Evolutionary conservation across 2,113 vertebrate genomes (phyloP).

Genomic region (Rousettus leschenaultii): DNA sequence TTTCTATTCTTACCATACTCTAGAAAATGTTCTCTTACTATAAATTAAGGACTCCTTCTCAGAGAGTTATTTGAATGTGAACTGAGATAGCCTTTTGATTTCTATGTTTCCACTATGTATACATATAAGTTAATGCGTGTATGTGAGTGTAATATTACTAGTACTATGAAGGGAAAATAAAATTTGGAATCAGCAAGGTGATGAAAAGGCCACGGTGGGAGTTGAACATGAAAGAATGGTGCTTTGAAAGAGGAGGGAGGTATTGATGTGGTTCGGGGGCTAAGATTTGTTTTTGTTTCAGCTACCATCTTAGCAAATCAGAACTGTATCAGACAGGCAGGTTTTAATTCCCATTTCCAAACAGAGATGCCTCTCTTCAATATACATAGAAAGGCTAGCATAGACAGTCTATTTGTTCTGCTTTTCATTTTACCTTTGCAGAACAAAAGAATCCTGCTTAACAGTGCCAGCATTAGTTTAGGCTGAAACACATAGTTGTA

Average conservation of each 20-base stretch:
- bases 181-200: neutral
- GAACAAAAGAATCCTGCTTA: slow-evolving; percentile 22
- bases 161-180: neutral
- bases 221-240: slow-evolving; percentile 44
- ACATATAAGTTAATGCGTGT: neutral
- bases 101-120: neutral
- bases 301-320: slow-evolving; percentile 64
- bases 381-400: slow-evolving; percentile 39
- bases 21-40: neutral
- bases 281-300: slow-evolving; percentile 66
- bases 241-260: slow-evolving; percentile 49
- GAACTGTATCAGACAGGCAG: slow-evolving; percentile 43
- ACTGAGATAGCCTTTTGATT: neutral
- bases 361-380: slow-evolving; percentile 62
- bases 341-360: slow-evolving; percentile 54
- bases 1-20: neutral
- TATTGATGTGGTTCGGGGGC: slow-evolving; percentile 67
- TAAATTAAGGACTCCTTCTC: neutral
- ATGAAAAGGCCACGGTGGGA: slow-evolving; percentile 42
- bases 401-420: slow-evolving; percentile 52
- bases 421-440: slow-evolving; percentile 54
- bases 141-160: neutral
- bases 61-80: neutral
- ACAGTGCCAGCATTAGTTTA: slow-evolving; percentile 54
- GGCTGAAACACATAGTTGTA: slow-evolving; percentile 57